Evolutionary conservation across 2,797 vertebrate genomes (phyloP), one percentile per base, ranked within the genome.

Genomic region (Scomberomorus guttatus): DNA sequence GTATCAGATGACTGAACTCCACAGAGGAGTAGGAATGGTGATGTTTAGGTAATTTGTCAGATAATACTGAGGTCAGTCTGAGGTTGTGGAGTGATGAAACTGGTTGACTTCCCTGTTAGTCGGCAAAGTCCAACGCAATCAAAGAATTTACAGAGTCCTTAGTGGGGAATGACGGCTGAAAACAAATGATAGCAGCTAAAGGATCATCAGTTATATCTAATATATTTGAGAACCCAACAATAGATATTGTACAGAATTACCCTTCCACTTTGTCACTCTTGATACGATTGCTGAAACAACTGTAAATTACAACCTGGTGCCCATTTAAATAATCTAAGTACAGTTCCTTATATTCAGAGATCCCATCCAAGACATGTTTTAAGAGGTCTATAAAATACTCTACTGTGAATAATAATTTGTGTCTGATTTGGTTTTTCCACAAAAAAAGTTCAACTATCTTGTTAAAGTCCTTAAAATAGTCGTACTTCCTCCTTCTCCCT

Each of bases 81-180:
- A 87, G 86, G 86, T 84, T 77, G 73, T 0, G 12, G 24, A 17
- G 63, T 72, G 76, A 85, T 68, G 66, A 87, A 86, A 83, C 77
- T 15, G 61, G 48, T 54, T 42, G 46, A 72, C 77, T 67, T 76
- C 52, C 42, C 51, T 10, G 63, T 82, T 65, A 67, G 75, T 77
- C 76, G 72, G 58, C 32, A 10, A 60, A 46, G 76, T 70, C 56
- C 79, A 65, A 88, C 55, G 81, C 74, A 80, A 86, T 86, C 67
- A 74, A 32, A 72, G 52, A 62, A n/a, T 55, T 64, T 7, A 70
- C 44, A 58, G 37, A 76, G 39, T 37, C 32, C 69, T n/a, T 27
- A 64, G 42, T 13, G 50, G 34, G 17, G 61, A 18, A 34, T 27
- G 2, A 61, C 50, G 15, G 46, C 27, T 51, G 51, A 17, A 37